Evolutionary conservation across 2,797 vertebrate genomes (phyloP).

Genomic region (Iguana delicatissima): DNA sequence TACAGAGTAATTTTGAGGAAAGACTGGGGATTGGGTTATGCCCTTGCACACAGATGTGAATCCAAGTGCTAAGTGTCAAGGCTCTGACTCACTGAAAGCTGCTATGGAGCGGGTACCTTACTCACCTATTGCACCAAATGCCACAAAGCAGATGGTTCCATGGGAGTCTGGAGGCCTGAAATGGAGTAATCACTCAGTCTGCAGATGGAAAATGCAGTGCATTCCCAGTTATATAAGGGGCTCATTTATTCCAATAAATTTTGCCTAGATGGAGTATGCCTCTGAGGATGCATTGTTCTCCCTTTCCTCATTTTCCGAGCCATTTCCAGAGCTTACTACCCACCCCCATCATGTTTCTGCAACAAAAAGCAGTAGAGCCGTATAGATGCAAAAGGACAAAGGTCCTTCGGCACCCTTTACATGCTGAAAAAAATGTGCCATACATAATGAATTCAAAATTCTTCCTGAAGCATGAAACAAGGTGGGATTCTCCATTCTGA

Average conservation of each 20-base stretch:
- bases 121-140: conserved; percentile 75
- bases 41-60: conserved; percentile 72
- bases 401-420: background rate
- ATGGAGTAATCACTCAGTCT: conserved; percentile 79
- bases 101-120: conserved; percentile 75
- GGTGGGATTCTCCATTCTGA: background rate
- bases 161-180: conserved; percentile 81
- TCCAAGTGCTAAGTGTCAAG: conserved; percentile 74
- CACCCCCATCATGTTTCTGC: conserved; percentile 47
- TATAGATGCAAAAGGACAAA: background rate
- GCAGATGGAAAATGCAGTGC: conserved; percentile 79
- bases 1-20: conserved; percentile 66
- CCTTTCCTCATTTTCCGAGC: conserved; percentile 67
- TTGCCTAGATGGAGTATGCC: conserved; percentile 73
- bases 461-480: background rate
- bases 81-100: conserved; percentile 70
- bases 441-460: conserved; percentile 7
- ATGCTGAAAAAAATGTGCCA: conserved; percentile 1
- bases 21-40: conserved; percentile 65
- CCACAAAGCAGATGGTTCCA: conserved; percentile 78
- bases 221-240: conserved; percentile 79
- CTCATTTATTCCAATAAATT: conserved; percentile 80
- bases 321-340: conserved; percentile 64
- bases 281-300: conserved; percentile 69
- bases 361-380: conserved; percentile 49